Percentiles rank a stretch among this genome's conserved stretches.
Evolutionary conservation across 2,888 invertebrate genomes (phyloP).

Genomic region (Scrobipalpa atriplicella): DNA sequence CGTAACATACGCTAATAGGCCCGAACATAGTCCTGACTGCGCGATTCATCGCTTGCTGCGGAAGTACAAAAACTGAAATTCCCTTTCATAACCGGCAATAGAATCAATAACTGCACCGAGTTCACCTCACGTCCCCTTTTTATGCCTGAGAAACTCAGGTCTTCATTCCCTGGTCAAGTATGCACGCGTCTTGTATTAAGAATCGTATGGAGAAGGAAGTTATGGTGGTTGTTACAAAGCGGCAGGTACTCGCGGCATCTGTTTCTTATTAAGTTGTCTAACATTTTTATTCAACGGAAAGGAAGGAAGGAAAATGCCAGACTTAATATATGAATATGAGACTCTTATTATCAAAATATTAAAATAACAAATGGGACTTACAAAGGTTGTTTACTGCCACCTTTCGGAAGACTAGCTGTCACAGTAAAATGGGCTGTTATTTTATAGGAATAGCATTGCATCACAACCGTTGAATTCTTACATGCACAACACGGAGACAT

Average conservation of each 20-base stretch:
- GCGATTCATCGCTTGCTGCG: neutral
- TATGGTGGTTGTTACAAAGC: slow-evolving; percentile 32
- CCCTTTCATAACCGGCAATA: neutral
- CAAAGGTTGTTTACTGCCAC: too few species aligned
- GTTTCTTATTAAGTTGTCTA: slow-evolving; percentile 29
- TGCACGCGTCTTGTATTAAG: slow-evolving; percentile 38
- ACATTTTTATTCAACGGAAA: neutral
- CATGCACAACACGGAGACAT: neutral
- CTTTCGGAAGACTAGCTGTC: too few species aligned
- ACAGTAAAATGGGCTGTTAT: neutral
- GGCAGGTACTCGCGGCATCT: slow-evolving; percentile 28
- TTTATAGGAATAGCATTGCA: neutral
- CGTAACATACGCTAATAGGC: neutral
- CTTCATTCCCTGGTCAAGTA: slow-evolving; percentile 33
- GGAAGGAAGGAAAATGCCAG: neutral
- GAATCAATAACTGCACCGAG: neutral
- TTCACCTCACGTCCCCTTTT: neutral
- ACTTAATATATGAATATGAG: too few species aligned
- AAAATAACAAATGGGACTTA: too few species aligned
- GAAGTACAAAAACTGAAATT: neutral
- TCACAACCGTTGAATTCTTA: neutral
- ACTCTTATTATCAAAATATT: too few species aligned
- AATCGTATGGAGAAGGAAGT: slow-evolving; percentile 41
- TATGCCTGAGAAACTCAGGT: slow-evolving; percentile 23
- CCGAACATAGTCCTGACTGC: neutral